Conservation (phyloP, 2,888 invertebrate species). For the Meghimatium bilineatum region DNA sequence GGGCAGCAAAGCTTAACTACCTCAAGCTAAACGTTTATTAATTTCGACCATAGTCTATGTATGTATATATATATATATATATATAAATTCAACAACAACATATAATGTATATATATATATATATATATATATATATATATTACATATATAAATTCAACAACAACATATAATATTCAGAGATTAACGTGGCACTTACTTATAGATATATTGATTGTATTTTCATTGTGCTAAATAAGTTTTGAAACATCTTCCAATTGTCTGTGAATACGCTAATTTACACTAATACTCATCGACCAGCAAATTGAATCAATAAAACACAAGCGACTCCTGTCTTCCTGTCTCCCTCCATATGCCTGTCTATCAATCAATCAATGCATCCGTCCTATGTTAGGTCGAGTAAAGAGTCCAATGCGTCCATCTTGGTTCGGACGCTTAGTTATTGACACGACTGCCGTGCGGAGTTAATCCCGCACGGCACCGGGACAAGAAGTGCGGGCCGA, state of each 20-base stretch:
- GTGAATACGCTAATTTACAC: background rate
- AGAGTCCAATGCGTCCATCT: background rate
- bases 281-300: background rate
- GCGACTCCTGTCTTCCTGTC: background rate
- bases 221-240: too few relatives aligned
- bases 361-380: constrained; percentile 27
- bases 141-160: too few relatives aligned
- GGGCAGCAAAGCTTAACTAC: too few relatives aligned
- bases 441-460: constrained; percentile 29
- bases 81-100: too few relatives aligned
- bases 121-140: background rate
- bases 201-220: too few relatives aligned
- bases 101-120: background rate
- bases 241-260: too few relatives aligned
- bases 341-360: constrained; percentile 17
- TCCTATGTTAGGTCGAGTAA: constrained; percentile 1
- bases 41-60: too few relatives aligned
- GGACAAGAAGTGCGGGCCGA: constrained; percentile 39
- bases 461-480: constrained; percentile 32
- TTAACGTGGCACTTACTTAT: too few relatives aligned
- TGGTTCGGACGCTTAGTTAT: constrained; percentile 25
- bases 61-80: background rate
- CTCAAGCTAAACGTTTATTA: too few relatives aligned
- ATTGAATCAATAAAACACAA: background rate
- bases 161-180: too few relatives aligned